Conservation (phyloP, 2,888 invertebrate genomes). For the Endomychus coccineus region DNA sequence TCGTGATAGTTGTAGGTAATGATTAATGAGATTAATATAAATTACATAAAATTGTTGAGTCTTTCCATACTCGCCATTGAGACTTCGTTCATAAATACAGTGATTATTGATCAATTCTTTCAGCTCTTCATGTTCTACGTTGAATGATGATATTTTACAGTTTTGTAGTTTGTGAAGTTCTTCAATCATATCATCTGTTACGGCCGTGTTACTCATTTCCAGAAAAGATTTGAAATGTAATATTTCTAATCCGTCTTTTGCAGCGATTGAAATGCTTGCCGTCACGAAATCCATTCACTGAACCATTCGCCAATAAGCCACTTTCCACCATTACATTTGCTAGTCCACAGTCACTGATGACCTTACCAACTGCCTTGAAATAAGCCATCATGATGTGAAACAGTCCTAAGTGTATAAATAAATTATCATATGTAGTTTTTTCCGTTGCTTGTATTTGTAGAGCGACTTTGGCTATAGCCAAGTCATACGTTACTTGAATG, state of each 20-base stretch:
- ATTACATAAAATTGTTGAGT: slow-evolving; percentile 16
- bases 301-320: slow-evolving; percentile 22
- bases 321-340: slow-evolving; percentile 20
- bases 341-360: slow-evolving; percentile 20
- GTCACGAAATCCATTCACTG: slow-evolving; percentile 21
- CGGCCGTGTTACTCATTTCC: neutral
- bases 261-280: slow-evolving; percentile 27
- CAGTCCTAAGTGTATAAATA: slow-evolving; percentile 32
- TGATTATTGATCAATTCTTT: slow-evolving; percentile 18
- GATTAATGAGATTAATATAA: slow-evolving; percentile 26
- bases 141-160: slow-evolving; percentile 15
- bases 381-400: slow-evolving; percentile 18
- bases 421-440: slow-evolving; percentile 22
- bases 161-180: slow-evolving; percentile 3
- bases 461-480: slow-evolving; percentile 27
- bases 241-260: slow-evolving; percentile 24
- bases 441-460: slow-evolving; percentile 27
- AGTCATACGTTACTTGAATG: slow-evolving; percentile 26
- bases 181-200: slow-evolving; percentile 6
- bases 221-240: slow-evolving; percentile 21
- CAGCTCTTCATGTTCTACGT: slow-evolving; percentile 17
- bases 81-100: slow-evolving; percentile 18
- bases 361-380: slow-evolving; percentile 25
- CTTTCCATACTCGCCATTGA: slow-evolving; percentile 18
- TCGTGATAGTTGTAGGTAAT: slow-evolving; percentile 25